Percentiles rank a stretch among this genome's conserved stretches.
Conservation (phyloP, 1,140 invertebrate genomes). For the Zaprionus kolodkinae region DNA sequence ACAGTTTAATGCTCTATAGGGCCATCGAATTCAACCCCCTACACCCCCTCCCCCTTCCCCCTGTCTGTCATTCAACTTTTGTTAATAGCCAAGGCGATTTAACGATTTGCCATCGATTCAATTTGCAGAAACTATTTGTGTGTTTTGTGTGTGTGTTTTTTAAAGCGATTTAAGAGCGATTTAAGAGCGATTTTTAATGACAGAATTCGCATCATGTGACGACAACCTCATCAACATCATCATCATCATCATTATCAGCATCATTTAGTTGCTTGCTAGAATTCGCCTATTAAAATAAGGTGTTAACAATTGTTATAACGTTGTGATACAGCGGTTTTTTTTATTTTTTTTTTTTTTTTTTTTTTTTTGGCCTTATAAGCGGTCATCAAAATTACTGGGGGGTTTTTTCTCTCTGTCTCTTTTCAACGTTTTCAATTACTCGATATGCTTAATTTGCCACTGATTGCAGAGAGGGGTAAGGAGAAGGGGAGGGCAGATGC, state of each 20-base stretch:
- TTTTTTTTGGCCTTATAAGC: slow-evolving; percentile 18
- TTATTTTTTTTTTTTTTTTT: slow-evolving; percentile 30
- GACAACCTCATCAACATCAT: slow-evolving; percentile 29
- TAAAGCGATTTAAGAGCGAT: slow-evolving; percentile 9
- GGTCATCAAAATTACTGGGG: neutral
- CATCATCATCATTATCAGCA: slow-evolving; percentile 17
- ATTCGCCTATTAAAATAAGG: slow-evolving; percentile 9
- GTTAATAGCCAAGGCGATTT: slow-evolving; percentile 45
- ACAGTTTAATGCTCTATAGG: slow-evolving; percentile 20
- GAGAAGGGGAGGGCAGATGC: slow-evolving; percentile 7
- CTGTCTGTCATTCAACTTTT: slow-evolving; percentile 73
- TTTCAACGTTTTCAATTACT: slow-evolving; percentile 5
- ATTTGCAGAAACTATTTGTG: slow-evolving; percentile 51
- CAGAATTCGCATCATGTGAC: slow-evolving; percentile 48
- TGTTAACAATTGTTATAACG: slow-evolving; percentile 22
- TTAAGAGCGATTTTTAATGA: slow-evolving; percentile 39
- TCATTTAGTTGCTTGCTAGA: neutral
- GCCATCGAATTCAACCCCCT: slow-evolving; percentile 57
- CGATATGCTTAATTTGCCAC: slow-evolving; percentile 39
- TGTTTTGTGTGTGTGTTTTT: slow-evolving; percentile 53
- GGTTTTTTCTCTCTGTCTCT: neutral
- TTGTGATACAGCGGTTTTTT: slow-evolving; percentile 30
- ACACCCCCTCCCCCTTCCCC: neutral
- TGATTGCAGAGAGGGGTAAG: neutral
- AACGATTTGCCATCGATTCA: slow-evolving; percentile 62